Base-by-base conservation (phyloP, 53 echinoderm and acorn worm genomes). In the Mesocentrotus franciscanus region DNA sequence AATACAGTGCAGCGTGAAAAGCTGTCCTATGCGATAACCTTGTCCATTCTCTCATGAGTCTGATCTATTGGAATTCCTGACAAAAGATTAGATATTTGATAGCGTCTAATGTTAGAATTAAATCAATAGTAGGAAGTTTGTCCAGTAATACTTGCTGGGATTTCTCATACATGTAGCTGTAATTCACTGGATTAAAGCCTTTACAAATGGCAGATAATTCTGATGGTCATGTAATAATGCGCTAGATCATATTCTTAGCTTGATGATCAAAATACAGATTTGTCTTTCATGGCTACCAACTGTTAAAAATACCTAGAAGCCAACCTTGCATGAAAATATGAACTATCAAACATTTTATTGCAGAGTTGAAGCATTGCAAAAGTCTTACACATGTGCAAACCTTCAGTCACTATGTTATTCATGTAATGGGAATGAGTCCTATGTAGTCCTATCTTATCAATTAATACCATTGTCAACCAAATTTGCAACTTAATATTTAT, bases 181-280 rank as follows among this genome's bases (percentile, higher is more conserved):
- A 18, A 36, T 81, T 39, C 42, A 42, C 36, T 42, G 81, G 39
- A 81, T 42, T 42, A 18, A 81, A 81, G 22, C 36, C 7, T 18
- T 7, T 18, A 14, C n/a, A n/a, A 4, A 81, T 42, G 42, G 4
- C 42, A 42, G 81, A 42, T 81, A 42, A 81, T 39, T 81, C 36
- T 81, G 81, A 81, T 20, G 81, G 42, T 81, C 81, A 39, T 39
- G 6, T 81, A 39, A 42, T 36, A 39, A 81, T 81, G 8, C 81
- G 36, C 8, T 39, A 81, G 81, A 81, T 81, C 42, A 81, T 81
- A 33, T 81, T 81, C 81, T 81, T 32, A 76, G 76, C 76, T 32
- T 76, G 76, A 76, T 29, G 76, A 30, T 64, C 33, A 42, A 81
- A 81, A 81, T 32, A 78, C 12, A 2, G 16, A 78, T 81, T 39